These are phyloP conservation scores for Phaethon lepturus DNA, from an alignment of 2,113 vertebrate genomes.

Conservation along the genomic window DNA sequence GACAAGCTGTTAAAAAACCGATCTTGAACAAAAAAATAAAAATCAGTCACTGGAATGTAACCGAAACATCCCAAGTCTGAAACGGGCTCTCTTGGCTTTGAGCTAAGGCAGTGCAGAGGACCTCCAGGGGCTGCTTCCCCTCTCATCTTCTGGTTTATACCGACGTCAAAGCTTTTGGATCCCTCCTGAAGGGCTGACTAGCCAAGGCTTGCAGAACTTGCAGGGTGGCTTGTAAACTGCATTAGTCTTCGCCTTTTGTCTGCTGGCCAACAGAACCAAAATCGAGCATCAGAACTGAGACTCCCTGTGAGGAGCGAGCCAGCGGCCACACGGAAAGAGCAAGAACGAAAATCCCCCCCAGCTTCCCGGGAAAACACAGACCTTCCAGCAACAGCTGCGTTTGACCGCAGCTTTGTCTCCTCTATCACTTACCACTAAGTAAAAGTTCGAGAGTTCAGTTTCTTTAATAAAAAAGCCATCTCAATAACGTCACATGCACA, in stretches of 20 bases:
- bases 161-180: not conserved
- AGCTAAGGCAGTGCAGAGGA: not conserved
- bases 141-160: not conserved
- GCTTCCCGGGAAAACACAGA: not conserved
- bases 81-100: not conserved
- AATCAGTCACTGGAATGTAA: not conserved
- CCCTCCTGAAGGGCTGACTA: not conserved
- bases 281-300: not conserved
- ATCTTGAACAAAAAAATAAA: not conserved
- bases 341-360: not conserved
- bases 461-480: not conserved
- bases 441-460: not conserved
- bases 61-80: not conserved
- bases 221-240: not conserved
- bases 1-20: not conserved
- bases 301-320: not conserved
- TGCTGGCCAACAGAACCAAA: not conserved
- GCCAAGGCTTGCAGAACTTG: not conserved
- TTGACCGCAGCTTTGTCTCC: not conserved
- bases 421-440: not conserved
- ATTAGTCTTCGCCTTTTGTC: not conserved
- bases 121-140: not conserved
- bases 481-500: rapidly evolving
- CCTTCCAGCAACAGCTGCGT: not conserved
- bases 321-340: not conserved